Percentiles rank a stretch among this genome's conserved stretches.
phyloP scores from a whole-genome alignment of 2,797 vertebrate genomes.

The Hafferia zeledoni region DNA sequence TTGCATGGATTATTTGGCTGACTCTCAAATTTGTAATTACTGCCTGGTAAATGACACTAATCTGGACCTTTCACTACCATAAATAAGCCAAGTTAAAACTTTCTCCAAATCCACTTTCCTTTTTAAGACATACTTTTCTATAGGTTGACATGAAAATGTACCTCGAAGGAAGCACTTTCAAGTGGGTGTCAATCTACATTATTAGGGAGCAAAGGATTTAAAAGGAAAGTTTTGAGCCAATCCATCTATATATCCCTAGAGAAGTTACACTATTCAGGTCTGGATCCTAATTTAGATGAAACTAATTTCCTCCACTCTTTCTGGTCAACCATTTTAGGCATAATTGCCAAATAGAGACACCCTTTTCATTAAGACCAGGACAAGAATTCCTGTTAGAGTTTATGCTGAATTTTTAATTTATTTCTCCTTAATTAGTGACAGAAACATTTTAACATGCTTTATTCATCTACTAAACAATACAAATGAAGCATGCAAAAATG shows the following conservation, averaged over 20 bases:
- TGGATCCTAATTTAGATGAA: background rate
- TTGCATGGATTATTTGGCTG: background rate
- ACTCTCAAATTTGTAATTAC: background rate
- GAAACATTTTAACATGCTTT: background rate
- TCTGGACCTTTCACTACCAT: background rate
- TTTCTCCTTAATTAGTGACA: background rate
- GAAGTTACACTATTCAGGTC: background rate
- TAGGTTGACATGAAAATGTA: background rate
- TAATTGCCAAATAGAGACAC: background rate
- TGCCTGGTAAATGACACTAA: background rate
- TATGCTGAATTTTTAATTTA: background rate
- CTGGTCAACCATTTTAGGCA: background rate
- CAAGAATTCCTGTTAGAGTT: background rate
- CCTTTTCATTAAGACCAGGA: background rate
- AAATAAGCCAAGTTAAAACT: background rate
- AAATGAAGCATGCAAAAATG: background rate
- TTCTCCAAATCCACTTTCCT: background rate
- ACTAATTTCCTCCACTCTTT: background rate
- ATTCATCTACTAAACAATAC: background rate
- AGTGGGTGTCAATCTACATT: background rate
- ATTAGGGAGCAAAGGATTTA: background rate
- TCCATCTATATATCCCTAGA: background rate
- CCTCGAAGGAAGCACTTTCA: background rate
- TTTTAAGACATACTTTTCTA: background rate
- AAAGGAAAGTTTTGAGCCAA: background rate